Evolutionary conservation across 2,888 invertebrate genomes (phyloP), one percentile per base, ranked within the genome.

Genomic region (Anagyrus pseudococci): DNA sequence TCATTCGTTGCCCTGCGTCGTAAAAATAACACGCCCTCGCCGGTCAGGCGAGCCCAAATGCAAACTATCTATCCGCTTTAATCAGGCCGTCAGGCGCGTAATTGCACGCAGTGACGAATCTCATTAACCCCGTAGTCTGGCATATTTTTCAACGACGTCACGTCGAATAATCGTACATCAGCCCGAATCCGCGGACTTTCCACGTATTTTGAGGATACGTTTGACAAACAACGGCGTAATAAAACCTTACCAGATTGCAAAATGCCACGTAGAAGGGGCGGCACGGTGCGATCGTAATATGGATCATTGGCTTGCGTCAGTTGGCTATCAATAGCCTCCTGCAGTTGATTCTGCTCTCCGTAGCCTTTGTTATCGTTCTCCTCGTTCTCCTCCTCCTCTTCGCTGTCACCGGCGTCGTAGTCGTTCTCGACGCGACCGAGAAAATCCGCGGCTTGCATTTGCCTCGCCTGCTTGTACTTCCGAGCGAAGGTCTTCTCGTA

Each of bases 401-500:
- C 58, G 4, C 41, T 62, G 7, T 68, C 52, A 10, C 67, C 61
- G 3, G 62, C 41, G 8, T 68, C 54, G 13, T 48, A 19, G 25
- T 59, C 57, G 20, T 47, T 56, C 41, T 43, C 53, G 2, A 67
- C 64, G 33, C 58, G 41, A 64, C 37, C 49, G 7, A 58, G 26
- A 25, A 62, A 58, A 4, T 50, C 44, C 1, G 47, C 15, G 10
- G 1, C 41, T 1, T 19, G 37, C 8, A 49, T 7, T 13, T 44
- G 47, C 17, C 37, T 58, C 13, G 61, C 48, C 7, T 58, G 40
- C 29, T 73, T 72, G 49, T 76, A 75, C 57, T 75, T 77, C 26
- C 67, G 63, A 0, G 75, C 68, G 29, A 76, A 77, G 1, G 66
- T 58, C 22, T 69, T 72, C 44, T 72, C 75, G 43, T 77, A 73